A percentile compares a stretch with the other conserved stretches of the same genome.
phyloP scores from a whole-genome alignment of 2,113 vertebrate genomes.

The Regulus satrapa region DNA sequence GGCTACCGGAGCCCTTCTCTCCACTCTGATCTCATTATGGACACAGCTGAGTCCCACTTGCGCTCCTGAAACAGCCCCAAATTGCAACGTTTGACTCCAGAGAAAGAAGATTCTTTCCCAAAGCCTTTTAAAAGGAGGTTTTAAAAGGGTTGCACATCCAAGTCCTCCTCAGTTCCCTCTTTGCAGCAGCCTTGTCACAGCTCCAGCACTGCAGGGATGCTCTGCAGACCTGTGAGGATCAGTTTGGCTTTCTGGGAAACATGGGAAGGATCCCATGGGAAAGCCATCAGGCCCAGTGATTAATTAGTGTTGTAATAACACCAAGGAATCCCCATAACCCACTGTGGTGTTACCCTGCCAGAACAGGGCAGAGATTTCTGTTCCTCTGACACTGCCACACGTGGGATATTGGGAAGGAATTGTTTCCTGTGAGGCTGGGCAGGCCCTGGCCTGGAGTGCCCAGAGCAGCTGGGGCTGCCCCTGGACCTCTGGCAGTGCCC shows the following conservation, averaged over 20 bases:
- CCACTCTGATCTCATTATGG: not conserved
- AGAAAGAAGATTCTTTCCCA: not conserved
- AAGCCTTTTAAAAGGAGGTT: not conserved
- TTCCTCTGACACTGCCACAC: not conserved
- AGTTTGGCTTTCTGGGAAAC: not conserved
- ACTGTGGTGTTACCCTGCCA: not conserved
- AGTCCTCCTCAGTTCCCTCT: not conserved
- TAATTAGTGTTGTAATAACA: not conserved
- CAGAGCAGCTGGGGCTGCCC: not conserved
- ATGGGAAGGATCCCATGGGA: not conserved
- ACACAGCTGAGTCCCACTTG: not conserved
- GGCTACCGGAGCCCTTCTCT: not conserved
- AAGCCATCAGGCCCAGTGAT: not conserved
- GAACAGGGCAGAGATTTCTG: not conserved
- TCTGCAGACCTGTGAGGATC: rapidly evolving
- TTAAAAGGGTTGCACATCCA: not conserved
- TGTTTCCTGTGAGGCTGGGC: rapidly evolving
- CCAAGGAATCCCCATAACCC: not conserved
- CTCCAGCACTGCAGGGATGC: not conserved
- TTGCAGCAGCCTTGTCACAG: not conserved
- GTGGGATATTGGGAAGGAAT: not conserved
- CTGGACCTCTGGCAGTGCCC: not conserved
- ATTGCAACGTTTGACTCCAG: too few relatives aligned
- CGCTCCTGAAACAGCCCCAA: not conserved
- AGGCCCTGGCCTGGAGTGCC: not conserved